phyloP scores from a whole-genome alignment of 2,888 invertebrate species.

The Lysandra bellargus region DNA sequence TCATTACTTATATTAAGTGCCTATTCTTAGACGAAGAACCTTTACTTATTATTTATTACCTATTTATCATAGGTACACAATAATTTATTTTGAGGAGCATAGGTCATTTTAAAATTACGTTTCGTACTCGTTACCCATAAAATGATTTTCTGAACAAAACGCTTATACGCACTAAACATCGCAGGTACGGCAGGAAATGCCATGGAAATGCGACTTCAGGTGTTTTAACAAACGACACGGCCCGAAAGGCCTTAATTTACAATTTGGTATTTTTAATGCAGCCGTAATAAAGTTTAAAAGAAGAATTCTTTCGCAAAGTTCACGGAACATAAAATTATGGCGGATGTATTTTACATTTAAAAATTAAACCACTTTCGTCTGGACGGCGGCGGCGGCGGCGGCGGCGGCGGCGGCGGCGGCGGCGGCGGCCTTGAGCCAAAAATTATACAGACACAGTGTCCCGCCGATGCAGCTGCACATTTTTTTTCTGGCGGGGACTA shows the following conservation, averaged over 20 bases:
- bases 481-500: background rate
- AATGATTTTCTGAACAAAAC: background rate
- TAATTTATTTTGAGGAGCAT: no score
- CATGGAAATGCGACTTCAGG: background rate
- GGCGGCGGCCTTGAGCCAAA: constrained; percentile 13
- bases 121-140: background rate
- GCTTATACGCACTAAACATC: background rate
- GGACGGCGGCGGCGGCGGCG: background rate
- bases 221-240: no score
- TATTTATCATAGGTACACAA: no score
- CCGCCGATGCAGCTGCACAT: background rate
- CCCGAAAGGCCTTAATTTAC: background rate
- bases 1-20: no score
- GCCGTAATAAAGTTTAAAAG: no score
- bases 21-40: no score
- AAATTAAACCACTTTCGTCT: background rate
- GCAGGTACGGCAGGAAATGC: background rate
- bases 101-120: background rate
- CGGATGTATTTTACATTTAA: background rate
- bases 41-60: no score
- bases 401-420: background rate
- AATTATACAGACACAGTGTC: background rate
- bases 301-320: no score
- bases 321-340: background rate
- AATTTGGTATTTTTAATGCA: background rate